Conservation (phyloP, 2,888 invertebrate genomes). For the Phaedon cochleariae region DNA sequence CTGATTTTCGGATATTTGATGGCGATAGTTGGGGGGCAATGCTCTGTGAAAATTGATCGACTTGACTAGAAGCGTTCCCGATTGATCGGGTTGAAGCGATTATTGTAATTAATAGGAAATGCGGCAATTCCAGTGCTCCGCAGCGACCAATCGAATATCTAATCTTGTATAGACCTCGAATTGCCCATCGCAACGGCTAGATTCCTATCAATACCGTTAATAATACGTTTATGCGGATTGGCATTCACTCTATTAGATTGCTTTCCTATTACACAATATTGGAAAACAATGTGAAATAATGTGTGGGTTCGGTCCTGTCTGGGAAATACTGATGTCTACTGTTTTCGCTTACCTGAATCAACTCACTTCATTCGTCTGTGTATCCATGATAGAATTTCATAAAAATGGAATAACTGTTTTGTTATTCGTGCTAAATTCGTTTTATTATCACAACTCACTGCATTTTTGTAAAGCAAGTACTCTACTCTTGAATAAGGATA, state of each 20-base stretch:
- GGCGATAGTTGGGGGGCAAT: too few species aligned
- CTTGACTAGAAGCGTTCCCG: conserved; percentile 43
- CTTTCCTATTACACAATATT: not conserved
- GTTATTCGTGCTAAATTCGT: too few species aligned
- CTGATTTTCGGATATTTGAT: too few species aligned
- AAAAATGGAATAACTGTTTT: too few species aligned
- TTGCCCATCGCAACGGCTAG: conserved; percentile 51
- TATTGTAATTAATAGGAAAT: conserved; percentile 60
- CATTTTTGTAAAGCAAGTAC: too few species aligned
- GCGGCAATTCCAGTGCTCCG: conserved; percentile 58
- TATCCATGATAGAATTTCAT: too few species aligned
- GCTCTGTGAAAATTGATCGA: conserved; percentile 35
- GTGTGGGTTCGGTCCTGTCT: not conserved
- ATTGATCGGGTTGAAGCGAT: conserved; percentile 50
- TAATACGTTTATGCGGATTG: conserved; percentile 48
- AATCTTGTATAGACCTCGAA: conserved; percentile 52
- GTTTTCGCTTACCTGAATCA: too few species aligned
- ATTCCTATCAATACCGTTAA: conserved; percentile 52
- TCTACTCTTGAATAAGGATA: too few species aligned
- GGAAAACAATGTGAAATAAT: not conserved
- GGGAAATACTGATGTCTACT: not conserved
- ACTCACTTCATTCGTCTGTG: too few species aligned
- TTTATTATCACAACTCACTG: too few species aligned
- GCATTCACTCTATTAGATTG: conserved; percentile 7
- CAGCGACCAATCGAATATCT: conserved; percentile 59